Percentiles rank a stretch among this genome's conserved stretches.
Evolutionary conservation across 2,888 invertebrate genomes (phyloP).

Genomic region (Hypena proboscidalis): DNA sequence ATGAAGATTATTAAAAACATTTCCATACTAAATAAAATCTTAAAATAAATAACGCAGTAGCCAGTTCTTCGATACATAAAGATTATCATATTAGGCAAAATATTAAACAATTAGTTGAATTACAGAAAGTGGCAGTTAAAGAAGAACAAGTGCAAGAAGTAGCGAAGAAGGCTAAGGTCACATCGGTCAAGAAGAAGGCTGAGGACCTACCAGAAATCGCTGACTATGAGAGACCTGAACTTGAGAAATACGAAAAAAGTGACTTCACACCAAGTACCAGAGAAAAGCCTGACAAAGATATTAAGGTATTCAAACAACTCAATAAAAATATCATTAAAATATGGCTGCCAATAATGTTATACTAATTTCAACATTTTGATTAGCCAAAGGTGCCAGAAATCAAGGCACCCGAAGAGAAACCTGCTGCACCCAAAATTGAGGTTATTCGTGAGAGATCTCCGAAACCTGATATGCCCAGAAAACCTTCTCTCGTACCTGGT

Average conservation of each 20-base stretch:
- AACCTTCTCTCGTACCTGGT: conserved; percentile 90
- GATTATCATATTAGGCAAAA: no score
- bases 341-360: background rate
- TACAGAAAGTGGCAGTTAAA: conserved; percentile 79
- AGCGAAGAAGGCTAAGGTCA: conserved; percentile 78
- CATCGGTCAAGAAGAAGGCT: conserved; percentile 81
- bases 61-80: no score
- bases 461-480: conserved; percentile 86
- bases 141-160: conserved; percentile 78
- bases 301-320: conserved; percentile 3
- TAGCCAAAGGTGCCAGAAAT: conserved; percentile 88
- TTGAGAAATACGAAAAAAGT: conserved; percentile 88
- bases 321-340: conserved; percentile 2
- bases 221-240: conserved; percentile 91
- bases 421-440: conserved; percentile 93
- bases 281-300: conserved; percentile 74
- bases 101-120: conserved; percentile 34
- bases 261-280: conserved; percentile 80
- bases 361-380: conserved; percentile 14
- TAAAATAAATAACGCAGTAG: no score
- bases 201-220: conserved; percentile 87
- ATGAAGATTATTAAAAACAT: no score
- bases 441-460: conserved; percentile 93
- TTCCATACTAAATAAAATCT: no score
- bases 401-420: conserved; percentile 86